phyloP scores from a whole-genome alignment of 2,888 invertebrate species.

The Timema podura region DNA sequence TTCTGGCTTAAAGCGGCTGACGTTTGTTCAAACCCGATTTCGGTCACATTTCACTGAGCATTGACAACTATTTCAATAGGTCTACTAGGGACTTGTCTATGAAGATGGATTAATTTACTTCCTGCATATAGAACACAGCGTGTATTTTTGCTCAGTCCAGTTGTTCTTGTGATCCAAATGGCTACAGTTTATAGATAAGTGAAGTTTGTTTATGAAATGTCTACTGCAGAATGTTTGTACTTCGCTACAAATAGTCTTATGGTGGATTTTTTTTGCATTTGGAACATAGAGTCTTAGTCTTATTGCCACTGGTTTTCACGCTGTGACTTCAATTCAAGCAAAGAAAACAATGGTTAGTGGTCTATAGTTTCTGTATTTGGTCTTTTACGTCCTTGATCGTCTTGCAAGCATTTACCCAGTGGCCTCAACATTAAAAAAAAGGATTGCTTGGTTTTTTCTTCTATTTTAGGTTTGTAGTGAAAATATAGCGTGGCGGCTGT shows the following conservation, averaged over 20 bases:
- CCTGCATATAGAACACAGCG: conserved; percentile 11
- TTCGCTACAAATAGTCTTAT: neutral
- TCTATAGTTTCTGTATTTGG: neutral
- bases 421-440: too few species aligned
- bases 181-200: conserved; percentile 9
- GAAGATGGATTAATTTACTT: conserved; percentile 16
- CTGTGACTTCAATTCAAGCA: conserved; percentile 2
- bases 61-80: neutral
- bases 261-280: neutral
- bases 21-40: too few species aligned
- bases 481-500: too few species aligned
- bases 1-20: too few species aligned
- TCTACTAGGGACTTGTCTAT: neutral
- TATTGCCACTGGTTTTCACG: neutral
- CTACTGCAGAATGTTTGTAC: too few species aligned
- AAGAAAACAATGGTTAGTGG: conserved; percentile 11
- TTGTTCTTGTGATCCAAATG: neutral
- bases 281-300: neutral
- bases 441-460: too few species aligned
- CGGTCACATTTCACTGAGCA: too few species aligned
- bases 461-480: too few species aligned
- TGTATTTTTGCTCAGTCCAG: neutral
- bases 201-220: neutral
- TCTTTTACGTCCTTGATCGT: neutral
- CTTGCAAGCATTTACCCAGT: neutral